Base-by-base conservation (phyloP, 2,113 vertebrate species). In the Crotophaga sulcirostris region DNA sequence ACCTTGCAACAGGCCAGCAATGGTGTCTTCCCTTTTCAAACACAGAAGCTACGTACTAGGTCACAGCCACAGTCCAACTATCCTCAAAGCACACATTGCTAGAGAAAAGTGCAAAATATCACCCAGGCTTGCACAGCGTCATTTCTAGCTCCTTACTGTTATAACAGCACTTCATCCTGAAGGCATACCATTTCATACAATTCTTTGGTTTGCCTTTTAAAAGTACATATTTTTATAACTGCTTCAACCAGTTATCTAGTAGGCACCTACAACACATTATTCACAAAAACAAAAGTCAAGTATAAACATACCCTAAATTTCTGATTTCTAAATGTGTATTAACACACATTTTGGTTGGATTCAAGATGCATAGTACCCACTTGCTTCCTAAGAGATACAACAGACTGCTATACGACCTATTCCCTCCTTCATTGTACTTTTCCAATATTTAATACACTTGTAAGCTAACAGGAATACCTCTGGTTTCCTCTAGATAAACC, bases 11-110 rank as follows among this genome's bases (percentile, higher is more conserved):
- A 38, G 44, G 47, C 11, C 18, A 68, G 42, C n/a, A 81, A 66
- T 11, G 21, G 33, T 60, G 33, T 44, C 34, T 59, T 52, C 23
- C 16, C n/a, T 80, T 52, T 89, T 74, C 25, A 28, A 78, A 49
- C 11, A 31, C 3, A 52, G 64, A 72, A 77, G 34, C 21, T 26
- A 70, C 1, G 0, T 4, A 24, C 5, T 31, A 45, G 26, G 62
- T 42, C 24, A 28, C 1, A 64, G 24, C 11, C 51, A 69, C 0
- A 0, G 31, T 34, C 63, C 54, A 62, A 2, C 59, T 62, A 74
- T 1, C 23, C 12, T 47, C 64, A 73, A 69, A 77, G 55, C 7
- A 62, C 19, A 36, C 5, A n/a, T 9, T 28, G 16, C 34, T 45
- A n/a, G 3, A 93, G 70, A 51, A 63, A 73, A 89, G 17, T 26